These are phyloP conservation scores for Lasioglossum pauxillum DNA, from an alignment of 2,888 invertebrate genomes.

Conservation along the genomic window DNA sequence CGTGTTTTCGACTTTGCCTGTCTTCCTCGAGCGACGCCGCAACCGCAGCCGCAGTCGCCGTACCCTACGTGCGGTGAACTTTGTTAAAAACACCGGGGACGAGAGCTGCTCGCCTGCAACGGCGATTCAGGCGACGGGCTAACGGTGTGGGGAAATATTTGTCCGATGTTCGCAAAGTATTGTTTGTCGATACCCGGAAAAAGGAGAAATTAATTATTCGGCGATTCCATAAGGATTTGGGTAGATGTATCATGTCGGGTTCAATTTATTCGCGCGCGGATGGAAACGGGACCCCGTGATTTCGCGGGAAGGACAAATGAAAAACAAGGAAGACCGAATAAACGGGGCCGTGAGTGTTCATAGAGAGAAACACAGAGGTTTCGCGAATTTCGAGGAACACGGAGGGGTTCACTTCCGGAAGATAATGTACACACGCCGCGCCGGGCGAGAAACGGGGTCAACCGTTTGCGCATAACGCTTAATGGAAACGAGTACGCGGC, in stretches of 20 bases:
- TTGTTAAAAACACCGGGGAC: slow-evolving; percentile 14
- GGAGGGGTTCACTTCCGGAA: slow-evolving; percentile 59
- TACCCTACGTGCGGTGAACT: slow-evolving; percentile 18
- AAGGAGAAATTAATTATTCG: too few species aligned
- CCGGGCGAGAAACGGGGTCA: slow-evolving; percentile 62
- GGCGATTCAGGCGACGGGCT: neutral
- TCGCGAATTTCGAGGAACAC: slow-evolving; percentile 16
- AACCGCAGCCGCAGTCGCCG: neutral
- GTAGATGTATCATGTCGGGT: too few species aligned
- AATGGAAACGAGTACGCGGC: slow-evolving; percentile 65
- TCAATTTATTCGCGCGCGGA: neutral
- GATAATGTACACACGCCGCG: slow-evolving; percentile 53
- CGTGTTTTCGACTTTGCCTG: slow-evolving; percentile 50
- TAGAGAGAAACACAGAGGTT: neutral
- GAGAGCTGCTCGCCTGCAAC: slow-evolving; percentile 5
- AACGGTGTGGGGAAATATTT: neutral
- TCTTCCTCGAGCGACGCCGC: neutral
- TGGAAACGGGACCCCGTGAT: neutral
- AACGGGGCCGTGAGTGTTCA: neutral
- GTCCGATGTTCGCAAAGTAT: neutral
- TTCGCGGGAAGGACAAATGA: neutral
- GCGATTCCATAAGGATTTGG: too few species aligned
- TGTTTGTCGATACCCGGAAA: neutral
- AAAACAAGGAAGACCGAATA: slow-evolving; percentile 23
- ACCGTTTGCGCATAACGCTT: slow-evolving; percentile 65